These are phyloP conservation scores for Sarcophaga rosellei DNA, from an alignment of 2,888 invertebrate genomes.

Conservation along the genomic window DNA sequence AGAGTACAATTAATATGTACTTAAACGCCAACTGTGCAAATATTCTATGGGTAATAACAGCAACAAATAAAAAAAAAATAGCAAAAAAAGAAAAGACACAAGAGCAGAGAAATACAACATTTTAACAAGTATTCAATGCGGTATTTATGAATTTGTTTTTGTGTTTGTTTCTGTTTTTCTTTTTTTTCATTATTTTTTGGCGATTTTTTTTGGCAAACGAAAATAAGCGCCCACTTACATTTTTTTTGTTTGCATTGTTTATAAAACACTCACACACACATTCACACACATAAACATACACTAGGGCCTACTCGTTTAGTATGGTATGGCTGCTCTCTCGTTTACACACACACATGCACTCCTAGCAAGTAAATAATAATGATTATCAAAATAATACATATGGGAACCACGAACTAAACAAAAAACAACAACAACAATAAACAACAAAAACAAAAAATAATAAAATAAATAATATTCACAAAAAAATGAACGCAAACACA, in stretches of 20 bases:
- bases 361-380: neutral
- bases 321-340: too few relatives aligned
- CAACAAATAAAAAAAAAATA: constrained; percentile 27
- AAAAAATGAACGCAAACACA: constrained; percentile 8
- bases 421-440: neutral
- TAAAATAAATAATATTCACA: neutral
- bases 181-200: neutral
- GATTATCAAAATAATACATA: neutral
- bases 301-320: neutral
- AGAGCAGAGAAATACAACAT: constrained; percentile 24
- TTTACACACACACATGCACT: neutral
- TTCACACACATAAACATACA: neutral
- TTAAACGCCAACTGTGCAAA: constrained; percentile 67
- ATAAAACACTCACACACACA: constrained; percentile 24
- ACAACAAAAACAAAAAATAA: neutral
- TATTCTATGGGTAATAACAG: constrained; percentile 44
- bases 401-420: neutral
- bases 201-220: constrained; percentile 47
- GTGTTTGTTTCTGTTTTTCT: neutral
- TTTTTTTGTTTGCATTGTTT: constrained; percentile 42
- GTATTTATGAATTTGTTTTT: constrained; percentile 34
- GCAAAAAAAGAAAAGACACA: neutral
- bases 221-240: constrained; percentile 58
- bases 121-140: constrained; percentile 58
- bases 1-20: constrained; percentile 47